Base-by-base conservation (phyloP, 2,797 vertebrate genomes). In the Dendrocincla tyrannina region DNA sequence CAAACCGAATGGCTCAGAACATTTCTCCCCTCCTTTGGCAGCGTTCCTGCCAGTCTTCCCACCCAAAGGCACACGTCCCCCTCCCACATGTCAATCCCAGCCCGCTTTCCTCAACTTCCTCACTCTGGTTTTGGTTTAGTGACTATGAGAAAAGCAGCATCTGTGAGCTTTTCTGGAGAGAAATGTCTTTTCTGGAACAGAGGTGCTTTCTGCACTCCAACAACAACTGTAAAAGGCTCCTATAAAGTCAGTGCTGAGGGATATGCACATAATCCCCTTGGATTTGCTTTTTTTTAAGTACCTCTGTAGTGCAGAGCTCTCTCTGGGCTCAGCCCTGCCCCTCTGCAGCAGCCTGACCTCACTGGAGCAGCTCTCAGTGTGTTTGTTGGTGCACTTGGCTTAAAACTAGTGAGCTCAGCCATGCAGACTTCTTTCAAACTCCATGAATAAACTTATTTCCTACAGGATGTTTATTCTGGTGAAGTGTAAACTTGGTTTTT, bases 381-480 rank as follows among this genome's bases (percentile, higher is more conserved):
- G 13, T 69, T 89, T 75, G 53, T 72, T 33, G 17, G 32, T 42
- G n/a, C 11, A 4, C 25, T 82, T 19, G 49, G 68, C 69, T 73
- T 35, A 18, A 30, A 84, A 42, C 59, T 28, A 19, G 27, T 63
- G 62, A 64, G 41, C 11, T 6, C 64, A 84, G 33, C 69, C 58
- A 72, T 3, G 7, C 41, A 44, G 47, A 55, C 49, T 75, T 66
- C 56, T 77, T 88, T 91, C 41, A 72, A 7, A 50, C 35, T 80
- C 1, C 0, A 52, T 60, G 68, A 91, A 81, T 80, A 64, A 89
- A 88, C 58, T 82, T 74, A 69, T 59, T 93, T 94, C 93, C 87
- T 93, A 27, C 82, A 88, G 91, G 91, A 81, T 93, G 84, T 93
- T 96, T 95, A 62, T 89, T 85, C 84, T 75, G 56, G 30, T 75